phyloP scores from a whole-genome alignment of 2,113 vertebrate species.

The Gymnogyps californianus region DNA sequence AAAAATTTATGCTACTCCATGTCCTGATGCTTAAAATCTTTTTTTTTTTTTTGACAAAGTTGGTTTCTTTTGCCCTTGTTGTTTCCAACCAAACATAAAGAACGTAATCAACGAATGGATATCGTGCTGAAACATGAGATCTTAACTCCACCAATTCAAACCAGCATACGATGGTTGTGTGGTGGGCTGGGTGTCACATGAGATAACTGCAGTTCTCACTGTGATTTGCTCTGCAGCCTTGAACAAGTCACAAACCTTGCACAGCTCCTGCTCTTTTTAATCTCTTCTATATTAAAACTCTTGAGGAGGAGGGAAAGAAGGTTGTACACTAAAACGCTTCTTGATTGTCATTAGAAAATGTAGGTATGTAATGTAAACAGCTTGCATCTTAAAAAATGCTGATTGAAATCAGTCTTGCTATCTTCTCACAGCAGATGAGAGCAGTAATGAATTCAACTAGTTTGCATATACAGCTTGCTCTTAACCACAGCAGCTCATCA shows the following conservation, averaged over 20 bases:
- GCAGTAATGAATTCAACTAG: not conserved
- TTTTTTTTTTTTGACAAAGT: no score
- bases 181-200: not conserved
- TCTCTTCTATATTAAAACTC: not conserved
- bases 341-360: not conserved
- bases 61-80: fast-evolving
- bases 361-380: not conserved
- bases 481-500: not conserved
- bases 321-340: not conserved
- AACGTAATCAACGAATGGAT: not conserved
- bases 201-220: not conserved
- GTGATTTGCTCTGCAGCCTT: not conserved
- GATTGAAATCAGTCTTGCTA: not conserved
- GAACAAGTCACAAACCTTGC: not conserved
- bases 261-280: not conserved
- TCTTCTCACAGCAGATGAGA: not conserved
- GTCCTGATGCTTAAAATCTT: not conserved
- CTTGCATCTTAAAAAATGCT: not conserved
- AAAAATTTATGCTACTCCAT: not conserved
- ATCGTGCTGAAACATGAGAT: fast-evolving
- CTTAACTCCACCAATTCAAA: not conserved
- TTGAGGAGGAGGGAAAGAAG: not conserved
- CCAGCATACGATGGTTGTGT: fast-evolving
- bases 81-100: not conserved
- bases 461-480: not conserved